Evolutionary conservation across 2,888 invertebrate species (phyloP).

Genomic region (Herminia tarsipennalis): DNA sequence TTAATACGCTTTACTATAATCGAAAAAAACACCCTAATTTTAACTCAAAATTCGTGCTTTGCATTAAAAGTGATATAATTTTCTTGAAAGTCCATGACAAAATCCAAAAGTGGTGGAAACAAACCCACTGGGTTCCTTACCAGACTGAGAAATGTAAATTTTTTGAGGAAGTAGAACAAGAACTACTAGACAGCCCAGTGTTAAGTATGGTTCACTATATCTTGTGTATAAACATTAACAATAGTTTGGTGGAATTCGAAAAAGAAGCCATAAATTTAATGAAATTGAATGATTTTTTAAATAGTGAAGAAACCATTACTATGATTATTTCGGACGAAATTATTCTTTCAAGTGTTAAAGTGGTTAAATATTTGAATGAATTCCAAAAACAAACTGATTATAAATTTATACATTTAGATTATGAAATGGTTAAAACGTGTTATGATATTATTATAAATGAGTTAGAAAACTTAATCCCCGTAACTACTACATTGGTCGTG

Average conservation of each 20-base stretch:
- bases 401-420: conserved; percentile 26
- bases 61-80: conserved; percentile 35
- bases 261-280: conserved; percentile 5
- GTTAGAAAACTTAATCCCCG: conserved; percentile 7
- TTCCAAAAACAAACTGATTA: conserved; percentile 3
- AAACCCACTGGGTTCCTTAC: conserved; percentile 15
- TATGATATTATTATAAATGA: conserved; percentile 17
- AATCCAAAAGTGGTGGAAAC: conserved; percentile 43
- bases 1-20: conserved; percentile 11
- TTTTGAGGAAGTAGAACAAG: conserved; percentile 18
- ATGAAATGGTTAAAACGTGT: conserved; percentile 12
- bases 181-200: conserved; percentile 21
- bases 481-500: conserved; percentile 9
- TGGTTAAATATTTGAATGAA: conserved; percentile 24
- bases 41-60: too few relatives aligned
- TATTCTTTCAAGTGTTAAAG: conserved; percentile 23
- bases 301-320: conserved; percentile 5
- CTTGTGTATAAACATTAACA: conserved; percentile 15
- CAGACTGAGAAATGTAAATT: conserved; percentile 26
- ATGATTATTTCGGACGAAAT: conserved; percentile 18
- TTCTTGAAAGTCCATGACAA: conserved; percentile 36
- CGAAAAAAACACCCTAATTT: conserved; percentile 3
- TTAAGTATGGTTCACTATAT: conserved; percentile 19
- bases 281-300: conserved; percentile 11
- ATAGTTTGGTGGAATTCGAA: conserved; percentile 13